Conservation (phyloP, 2,113 vertebrate genomes). For the rabbit (Oryctolagus cuniculus) region DNA sequence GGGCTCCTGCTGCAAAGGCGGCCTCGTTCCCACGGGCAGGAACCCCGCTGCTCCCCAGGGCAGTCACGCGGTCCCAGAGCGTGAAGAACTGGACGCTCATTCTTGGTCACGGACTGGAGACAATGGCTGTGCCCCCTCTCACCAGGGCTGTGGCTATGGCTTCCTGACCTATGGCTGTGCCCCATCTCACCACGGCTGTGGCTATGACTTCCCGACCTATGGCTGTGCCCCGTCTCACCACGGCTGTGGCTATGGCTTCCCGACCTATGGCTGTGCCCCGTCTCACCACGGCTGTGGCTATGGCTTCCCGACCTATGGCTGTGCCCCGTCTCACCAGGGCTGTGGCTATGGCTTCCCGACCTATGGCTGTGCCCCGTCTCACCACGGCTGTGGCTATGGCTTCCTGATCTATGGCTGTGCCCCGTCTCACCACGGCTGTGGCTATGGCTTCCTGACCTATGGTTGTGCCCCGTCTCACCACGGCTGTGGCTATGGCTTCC, state of each 20-base stretch:
- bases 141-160: not conserved
- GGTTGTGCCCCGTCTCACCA: no score
- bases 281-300: not conserved
- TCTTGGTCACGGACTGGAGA: not conserved
- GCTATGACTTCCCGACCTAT: not conserved
- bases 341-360: not conserved
- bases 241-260: not conserved
- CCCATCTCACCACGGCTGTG: not conserved
- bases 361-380: no score
- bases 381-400: not conserved
- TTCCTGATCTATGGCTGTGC: no score
- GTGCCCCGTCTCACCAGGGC: fast-evolving
- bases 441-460: not conserved
- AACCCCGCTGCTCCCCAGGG: not conserved
- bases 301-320: not conserved
- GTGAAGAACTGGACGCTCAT: not conserved
- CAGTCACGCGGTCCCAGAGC: fast-evolving
- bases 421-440: not conserved
- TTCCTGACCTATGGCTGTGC: not conserved
- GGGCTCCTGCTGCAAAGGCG: no score
- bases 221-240: fast-evolving
- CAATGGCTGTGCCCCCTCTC: no score
- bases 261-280: no score
- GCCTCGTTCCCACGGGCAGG: not conserved
- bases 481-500: not conserved